Conservation (phyloP, 2,113 vertebrate species). For the Phoxinus phoxinus region DNA sequence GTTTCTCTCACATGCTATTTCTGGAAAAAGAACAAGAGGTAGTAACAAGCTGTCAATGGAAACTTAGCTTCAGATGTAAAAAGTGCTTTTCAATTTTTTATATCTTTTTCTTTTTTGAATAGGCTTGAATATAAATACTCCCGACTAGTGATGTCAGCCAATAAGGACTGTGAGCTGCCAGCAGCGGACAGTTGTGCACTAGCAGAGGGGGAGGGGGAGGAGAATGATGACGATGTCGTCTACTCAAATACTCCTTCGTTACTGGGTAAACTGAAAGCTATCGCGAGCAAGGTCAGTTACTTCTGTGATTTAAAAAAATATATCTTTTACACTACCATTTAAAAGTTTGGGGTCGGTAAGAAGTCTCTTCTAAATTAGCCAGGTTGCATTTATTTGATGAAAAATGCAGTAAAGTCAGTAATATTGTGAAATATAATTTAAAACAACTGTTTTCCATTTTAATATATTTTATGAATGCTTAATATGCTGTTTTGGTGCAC, state of each 20-base stretch:
- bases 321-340: no score
- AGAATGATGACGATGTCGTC: slow-evolving; percentile 93
- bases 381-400: no score
- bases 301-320: no score
- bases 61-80: background rate
- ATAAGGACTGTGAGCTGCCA: slow-evolving; percentile 95
- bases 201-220: slow-evolving; percentile 93
- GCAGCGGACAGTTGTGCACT: slow-evolving; percentile 97
- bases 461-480: no score
- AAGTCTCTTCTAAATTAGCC: no score
- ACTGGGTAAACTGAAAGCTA: slow-evolving; percentile 92
- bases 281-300: slow-evolving; percentile 91
- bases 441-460: no score
- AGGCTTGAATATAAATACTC: slow-evolving; percentile 98
- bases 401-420: no score
- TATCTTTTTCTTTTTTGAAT: slow-evolving; percentile 35
- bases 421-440: no score
- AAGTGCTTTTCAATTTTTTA: background rate
- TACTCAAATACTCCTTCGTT: slow-evolving; percentile 93
- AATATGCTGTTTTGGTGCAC: no score
- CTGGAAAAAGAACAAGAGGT: slow-evolving; percentile 99
- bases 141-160: slow-evolving; percentile 93
- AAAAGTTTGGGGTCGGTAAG: no score
- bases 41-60: slow-evolving; percentile 6
- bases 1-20: slow-evolving; percentile 95